These are phyloP conservation scores for Adelges cooleyi DNA, from an alignment of 1,140 invertebrate species.

Conservation along the genomic window DNA sequence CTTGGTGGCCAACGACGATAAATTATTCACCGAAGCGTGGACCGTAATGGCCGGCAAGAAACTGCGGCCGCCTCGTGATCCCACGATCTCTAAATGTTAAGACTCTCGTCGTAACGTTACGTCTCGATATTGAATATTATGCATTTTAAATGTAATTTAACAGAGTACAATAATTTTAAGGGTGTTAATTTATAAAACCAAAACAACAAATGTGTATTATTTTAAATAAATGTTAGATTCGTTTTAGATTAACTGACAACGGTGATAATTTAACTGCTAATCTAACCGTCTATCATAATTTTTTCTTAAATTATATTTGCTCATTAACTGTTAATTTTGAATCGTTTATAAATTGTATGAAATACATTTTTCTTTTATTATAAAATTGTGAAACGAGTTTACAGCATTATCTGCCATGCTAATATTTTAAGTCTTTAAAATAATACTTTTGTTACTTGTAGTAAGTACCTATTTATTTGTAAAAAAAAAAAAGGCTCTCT, in stretches of 20 bases:
- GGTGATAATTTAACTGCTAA: neutral
- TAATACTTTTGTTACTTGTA: constrained; percentile 7
- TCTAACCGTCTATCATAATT: neutral
- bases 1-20: constrained; percentile 64
- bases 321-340: constrained; percentile 7
- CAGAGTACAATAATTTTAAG: too few species aligned
- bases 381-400: neutral
- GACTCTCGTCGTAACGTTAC: too few species aligned
- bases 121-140: too few species aligned
- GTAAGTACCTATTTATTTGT: constrained; percentile 2
- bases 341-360: neutral
- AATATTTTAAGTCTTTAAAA: neutral
- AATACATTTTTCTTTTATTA: neutral
- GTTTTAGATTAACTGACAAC: too few species aligned
- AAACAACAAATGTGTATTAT: too few species aligned
- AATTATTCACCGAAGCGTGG: constrained; percentile 60
- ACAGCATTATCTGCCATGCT: constrained; percentile 12
- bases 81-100: constrained; percentile 24
- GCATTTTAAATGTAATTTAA: too few species aligned
- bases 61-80: neutral
- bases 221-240: too few species aligned
- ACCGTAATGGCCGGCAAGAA: constrained; percentile 3
- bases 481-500: constrained; percentile 18
- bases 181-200: too few species aligned
- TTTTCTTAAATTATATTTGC: neutral